Evolutionary conservation across 2,888 invertebrate genomes (phyloP).

Genomic region (Caenorhabditis uteleia): DNA sequence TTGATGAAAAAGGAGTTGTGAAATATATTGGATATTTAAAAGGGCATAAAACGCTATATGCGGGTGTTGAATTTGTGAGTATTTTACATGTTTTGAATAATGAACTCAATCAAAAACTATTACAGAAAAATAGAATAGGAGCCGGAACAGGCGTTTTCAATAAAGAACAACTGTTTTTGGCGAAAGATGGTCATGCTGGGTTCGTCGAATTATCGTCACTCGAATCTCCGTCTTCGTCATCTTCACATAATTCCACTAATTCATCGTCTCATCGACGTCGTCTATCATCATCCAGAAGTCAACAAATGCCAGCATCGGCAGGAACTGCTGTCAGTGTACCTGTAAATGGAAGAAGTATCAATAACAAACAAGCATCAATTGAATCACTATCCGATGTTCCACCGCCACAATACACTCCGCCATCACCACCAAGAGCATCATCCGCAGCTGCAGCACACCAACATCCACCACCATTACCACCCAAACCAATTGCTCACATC

Average conservation of each 20-base stretch:
- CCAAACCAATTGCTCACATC: constrained; percentile 38
- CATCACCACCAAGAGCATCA: constrained; percentile 29
- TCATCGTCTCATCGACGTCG: constrained; percentile 19
- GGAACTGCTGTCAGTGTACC: constrained; percentile 26
- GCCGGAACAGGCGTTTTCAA: constrained; percentile 74
- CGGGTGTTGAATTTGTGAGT: constrained; percentile 75
- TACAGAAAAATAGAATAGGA: constrained; percentile 74
- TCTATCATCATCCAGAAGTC: constrained; percentile 19
- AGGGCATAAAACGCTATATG: constrained; percentile 71
- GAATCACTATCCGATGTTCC: constrained; percentile 29
- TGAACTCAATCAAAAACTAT: constrained; percentile 1
- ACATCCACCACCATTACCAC: constrained; percentile 50
- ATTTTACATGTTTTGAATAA: too few species aligned
- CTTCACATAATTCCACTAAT: neutral
- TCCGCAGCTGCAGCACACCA: constrained; percentile 21
- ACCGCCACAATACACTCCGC: constrained; percentile 33
- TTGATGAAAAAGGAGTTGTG: constrained; percentile 72
- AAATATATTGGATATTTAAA: constrained; percentile 74
- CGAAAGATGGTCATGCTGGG: constrained; percentile 72
- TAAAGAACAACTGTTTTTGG: constrained; percentile 72
- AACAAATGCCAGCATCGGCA: constrained; percentile 17
- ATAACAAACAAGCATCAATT: constrained; percentile 12
- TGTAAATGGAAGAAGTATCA: constrained; percentile 7
- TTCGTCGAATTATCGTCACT: constrained; percentile 72
- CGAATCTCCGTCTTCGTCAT: constrained; percentile 8